A percentile compares a stretch with the other conserved stretches of the same genome.
Evolutionary conservation across 2,113 vertebrate species (phyloP).

Genomic region (Heterotilapia buettikoferi): DNA sequence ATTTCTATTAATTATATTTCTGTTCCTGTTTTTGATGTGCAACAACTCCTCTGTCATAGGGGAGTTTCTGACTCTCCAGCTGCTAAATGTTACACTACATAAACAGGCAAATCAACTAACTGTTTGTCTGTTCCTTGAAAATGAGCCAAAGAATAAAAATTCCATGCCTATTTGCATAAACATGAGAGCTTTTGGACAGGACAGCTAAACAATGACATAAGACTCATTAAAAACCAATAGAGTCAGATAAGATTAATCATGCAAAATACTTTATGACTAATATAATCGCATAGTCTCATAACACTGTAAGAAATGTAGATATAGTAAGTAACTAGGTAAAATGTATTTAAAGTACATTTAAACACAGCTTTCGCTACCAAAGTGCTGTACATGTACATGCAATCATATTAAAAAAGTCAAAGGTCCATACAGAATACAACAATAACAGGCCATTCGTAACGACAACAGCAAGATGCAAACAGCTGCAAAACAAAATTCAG

Average conservation of each 20-base stretch:
- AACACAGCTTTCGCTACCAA: background rate
- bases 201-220: background rate
- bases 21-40: background rate
- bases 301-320: background rate
- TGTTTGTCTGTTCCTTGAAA: background rate
- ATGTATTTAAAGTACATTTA: background rate
- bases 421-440: background rate
- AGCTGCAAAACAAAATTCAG: background rate
- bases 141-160: background rate
- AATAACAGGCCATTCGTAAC: fast-evolving
- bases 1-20: background rate
- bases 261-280: background rate
- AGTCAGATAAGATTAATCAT: background rate
- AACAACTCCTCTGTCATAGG: background rate
- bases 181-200: background rate
- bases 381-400: background rate
- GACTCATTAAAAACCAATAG: background rate
- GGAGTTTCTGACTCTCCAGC: background rate
- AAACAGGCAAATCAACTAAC: background rate
- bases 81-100: background rate
- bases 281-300: background rate
- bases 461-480: background rate
- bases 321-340: background rate
- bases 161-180: background rate
- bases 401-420: background rate